phyloP scores from a whole-genome alignment of 2,113 vertebrate genomes.

The Hippoglossus stenolepis region DNA sequence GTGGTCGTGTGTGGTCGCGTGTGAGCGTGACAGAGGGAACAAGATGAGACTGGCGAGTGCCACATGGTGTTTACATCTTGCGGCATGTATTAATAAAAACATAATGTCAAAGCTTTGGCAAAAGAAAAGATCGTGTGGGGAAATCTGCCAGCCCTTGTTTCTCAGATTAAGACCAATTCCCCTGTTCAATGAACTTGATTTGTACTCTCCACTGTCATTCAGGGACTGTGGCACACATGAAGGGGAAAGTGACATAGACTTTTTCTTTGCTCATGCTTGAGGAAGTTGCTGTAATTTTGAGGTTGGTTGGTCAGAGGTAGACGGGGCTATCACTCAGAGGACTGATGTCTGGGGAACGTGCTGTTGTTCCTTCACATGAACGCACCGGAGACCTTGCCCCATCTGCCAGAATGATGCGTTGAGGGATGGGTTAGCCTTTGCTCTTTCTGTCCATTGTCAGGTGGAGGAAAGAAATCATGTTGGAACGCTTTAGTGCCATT shows the following conservation, averaged over 20 bases:
- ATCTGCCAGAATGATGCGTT: slow-evolving; percentile 57
- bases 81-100: slow-evolving; percentile 62
- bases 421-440: slow-evolving; percentile 56
- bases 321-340: slow-evolving; percentile 46
- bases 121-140: slow-evolving; percentile 26
- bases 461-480: slow-evolving; percentile 32
- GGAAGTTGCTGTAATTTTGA: slow-evolving; percentile 46
- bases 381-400: slow-evolving; percentile 42
- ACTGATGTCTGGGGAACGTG: slow-evolving; percentile 44
- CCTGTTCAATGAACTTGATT: slow-evolving; percentile 23
- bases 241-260: too few relatives aligned
- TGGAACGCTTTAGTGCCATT: slow-evolving; percentile 27
- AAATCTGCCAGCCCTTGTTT: slow-evolving; percentile 15
- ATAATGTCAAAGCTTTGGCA: slow-evolving; percentile 44
- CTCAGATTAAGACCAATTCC: slow-evolving; percentile 8
- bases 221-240: too few relatives aligned
- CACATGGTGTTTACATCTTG: slow-evolving; percentile 62
- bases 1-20: slow-evolving; percentile 8
- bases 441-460: slow-evolving; percentile 47
- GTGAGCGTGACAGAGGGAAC: slow-evolving; percentile 46
- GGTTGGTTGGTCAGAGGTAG: slow-evolving; percentile 43
- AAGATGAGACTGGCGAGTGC: slow-evolving; percentile 47
- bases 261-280: too few relatives aligned
- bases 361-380: slow-evolving; percentile 65
- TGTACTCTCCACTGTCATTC: slow-evolving; percentile 6